Evolutionary conservation across 2,888 invertebrate genomes (phyloP), one percentile per base, ranked within the genome.

Genomic region (Drosophila borealis): DNA sequence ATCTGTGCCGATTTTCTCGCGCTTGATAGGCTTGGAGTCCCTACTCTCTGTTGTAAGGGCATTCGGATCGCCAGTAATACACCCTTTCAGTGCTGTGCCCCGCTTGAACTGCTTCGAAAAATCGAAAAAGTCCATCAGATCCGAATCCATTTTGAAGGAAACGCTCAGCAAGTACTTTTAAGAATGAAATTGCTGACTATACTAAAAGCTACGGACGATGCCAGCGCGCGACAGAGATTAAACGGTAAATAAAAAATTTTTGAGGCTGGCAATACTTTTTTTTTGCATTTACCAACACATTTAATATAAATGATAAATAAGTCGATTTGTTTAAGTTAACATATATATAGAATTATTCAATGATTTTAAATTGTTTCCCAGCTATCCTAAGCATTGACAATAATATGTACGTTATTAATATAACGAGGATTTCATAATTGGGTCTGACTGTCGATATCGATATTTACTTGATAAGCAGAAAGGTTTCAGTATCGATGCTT

Each of bases 51-150:
- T 48, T 0, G 69, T 68, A 13, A 76, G 77, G 0, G 70, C 59
- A 3, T 50, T 51, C 0, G 70, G 45, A 17, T 86, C 72, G 0
- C 85, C 76, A 6, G 84, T 83, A 1, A 91, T 59, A 17, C 73
- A 85, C 2, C 91, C 91, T 4, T 62, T 63, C 0, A 84, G 81
- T 0, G 83, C 48, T 14, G 44, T 1, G 5, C 77, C 70, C 6
- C 91, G 82, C 17, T 81, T 81, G 45, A 91, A 92, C 0, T 91
- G 87, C 62, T 92, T 92, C 1, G 91, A 90, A 57, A 92, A 91
- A 60, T 92, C 91, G 36, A 91, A 92, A 62, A 92, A 92, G 46
- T 90, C 89, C 60, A 88, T 80, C 3, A 91, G 63, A 29, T 92
- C 90, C 3, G 46, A 6, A 51, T 92, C 92, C 92, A 92, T 92